A percentile compares a stretch with the other conserved stretches of the same genome.
Conservation (phyloP, 2,797 vertebrate genomes). For the Danio tinwini region DNA sequence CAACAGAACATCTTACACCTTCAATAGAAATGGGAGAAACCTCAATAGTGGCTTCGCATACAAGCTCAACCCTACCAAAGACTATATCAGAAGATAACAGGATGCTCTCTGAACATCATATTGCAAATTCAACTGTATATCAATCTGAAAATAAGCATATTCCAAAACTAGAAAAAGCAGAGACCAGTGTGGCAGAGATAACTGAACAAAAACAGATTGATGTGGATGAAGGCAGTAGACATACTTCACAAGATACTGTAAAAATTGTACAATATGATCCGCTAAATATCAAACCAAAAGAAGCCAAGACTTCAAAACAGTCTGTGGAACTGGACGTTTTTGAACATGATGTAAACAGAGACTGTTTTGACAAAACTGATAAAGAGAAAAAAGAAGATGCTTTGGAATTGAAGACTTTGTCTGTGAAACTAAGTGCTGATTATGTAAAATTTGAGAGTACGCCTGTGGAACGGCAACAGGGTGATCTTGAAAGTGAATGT, state of each 20-base stretch:
- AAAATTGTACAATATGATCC: constrained; percentile 35
- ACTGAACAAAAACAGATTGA: constrained; percentile 21
- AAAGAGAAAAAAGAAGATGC: constrained; percentile 2
- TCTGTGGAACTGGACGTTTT: not conserved
- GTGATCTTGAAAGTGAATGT: constrained; percentile 82
- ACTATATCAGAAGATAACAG: not conserved
- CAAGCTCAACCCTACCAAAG: constrained; percentile 16
- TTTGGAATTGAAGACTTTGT: constrained; percentile 3
- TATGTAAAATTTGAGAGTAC: constrained; percentile 77
- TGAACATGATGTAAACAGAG: constrained; percentile 12
- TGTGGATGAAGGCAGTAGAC: not conserved
- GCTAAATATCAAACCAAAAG: constrained; percentile 22
- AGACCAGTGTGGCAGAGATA: not conserved
- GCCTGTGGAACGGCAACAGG: constrained; percentile 79
- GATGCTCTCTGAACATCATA: not conserved
- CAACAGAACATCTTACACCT: not conserved
- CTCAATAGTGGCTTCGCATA: not conserved
- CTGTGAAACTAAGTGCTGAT: constrained; percentile 64
- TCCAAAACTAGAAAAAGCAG: constrained; percentile 3
- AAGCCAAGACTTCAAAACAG: constrained; percentile 22
- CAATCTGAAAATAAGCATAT: constrained; percentile 37
- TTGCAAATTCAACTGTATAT: not conserved
- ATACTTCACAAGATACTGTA: constrained; percentile 8
- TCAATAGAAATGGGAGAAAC: not conserved
- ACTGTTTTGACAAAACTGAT: constrained; percentile 1